Conservation (phyloP, 2,113 vertebrate genomes). For the Urocolius indicus region DNA sequence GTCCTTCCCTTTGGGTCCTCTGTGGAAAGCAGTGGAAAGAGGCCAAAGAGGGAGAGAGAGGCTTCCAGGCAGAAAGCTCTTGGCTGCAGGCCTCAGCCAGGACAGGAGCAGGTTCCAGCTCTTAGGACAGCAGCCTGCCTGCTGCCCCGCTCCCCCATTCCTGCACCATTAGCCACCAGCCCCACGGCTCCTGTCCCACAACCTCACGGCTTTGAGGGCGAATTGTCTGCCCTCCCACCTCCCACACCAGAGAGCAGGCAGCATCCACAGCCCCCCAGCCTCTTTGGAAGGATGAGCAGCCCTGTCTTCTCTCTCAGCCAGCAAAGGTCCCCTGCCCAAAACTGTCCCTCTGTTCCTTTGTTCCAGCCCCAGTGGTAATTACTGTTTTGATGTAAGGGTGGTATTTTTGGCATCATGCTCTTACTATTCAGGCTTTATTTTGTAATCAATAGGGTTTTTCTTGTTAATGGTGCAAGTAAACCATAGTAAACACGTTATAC, state of each 20-base stretch:
- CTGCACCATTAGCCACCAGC: neutral
- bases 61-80: neutral
- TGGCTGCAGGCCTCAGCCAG: neutral
- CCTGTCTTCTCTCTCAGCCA: neutral
- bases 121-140: neutral
- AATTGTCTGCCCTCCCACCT: neutral
- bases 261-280: neutral
- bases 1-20: neutral
- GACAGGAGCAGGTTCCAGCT: conserved; percentile 12
- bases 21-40: neutral
- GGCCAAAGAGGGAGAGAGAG: neutral
- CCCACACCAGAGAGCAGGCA: neutral
- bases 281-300: neutral
- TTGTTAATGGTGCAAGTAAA: conserved; percentile 3
- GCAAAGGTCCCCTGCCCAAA: neutral
- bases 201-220: neutral
- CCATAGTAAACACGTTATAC: conserved; percentile 8
- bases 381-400: neutral
- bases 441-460: neutral
- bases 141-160: neutral
- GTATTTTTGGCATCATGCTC: neutral
- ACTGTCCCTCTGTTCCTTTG: neutral
- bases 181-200: neutral
- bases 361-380: neutral
- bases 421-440: conserved; percentile 25